Base-by-base conservation (phyloP, 2,888 invertebrate species). In the Heliconius cydno region DNA sequence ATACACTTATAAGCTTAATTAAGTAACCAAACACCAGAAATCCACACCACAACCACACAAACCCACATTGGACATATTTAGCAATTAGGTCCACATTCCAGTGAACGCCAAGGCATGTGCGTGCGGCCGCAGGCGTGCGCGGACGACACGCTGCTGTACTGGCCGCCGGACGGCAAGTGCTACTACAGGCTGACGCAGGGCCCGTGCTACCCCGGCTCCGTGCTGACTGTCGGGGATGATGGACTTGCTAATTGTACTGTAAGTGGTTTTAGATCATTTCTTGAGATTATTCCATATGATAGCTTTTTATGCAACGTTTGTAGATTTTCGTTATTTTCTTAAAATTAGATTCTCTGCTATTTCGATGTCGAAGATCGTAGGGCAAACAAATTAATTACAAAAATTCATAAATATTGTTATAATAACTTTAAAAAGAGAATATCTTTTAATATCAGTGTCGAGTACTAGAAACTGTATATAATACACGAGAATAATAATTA, bases 81-180 rank as follows among this genome's bases (percentile, higher is more conserved):
- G 46, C 66, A 81, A 74, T 60, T 60, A n/a, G 15, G 15, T 82
- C 77, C 70, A 75, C 79, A 80, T 83, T 82, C 76, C 80, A 83
- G 82, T 28, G 94, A 95, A 85, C 96, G 97, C 38, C 97, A 97
- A 96, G 98, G 98, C 70, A 96, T 95, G 86, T 98, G 98, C 89
- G 96, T 96, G 86, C 95, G 96, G 70, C 96, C 97, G 0, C 96
- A 96, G 86, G 91, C 94, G 13, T 98, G 98, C 84, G 92, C 95
- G 0, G 96, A 96, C 78, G 95, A 95, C 76, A 96, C 96, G 82
- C 96, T 97, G 90, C 89, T 97, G 71, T 97, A 96, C 90, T 98
- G 98, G 98, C 97, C 98, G 0, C 95, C 96, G 76, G 97, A 97
- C 84, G 96, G 96, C 52, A 96, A 96, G 84, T 98, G 98, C 90